Evolutionary conservation across 2,797 vertebrate species (phyloP).

Genomic region (Poecilia picta): DNA sequence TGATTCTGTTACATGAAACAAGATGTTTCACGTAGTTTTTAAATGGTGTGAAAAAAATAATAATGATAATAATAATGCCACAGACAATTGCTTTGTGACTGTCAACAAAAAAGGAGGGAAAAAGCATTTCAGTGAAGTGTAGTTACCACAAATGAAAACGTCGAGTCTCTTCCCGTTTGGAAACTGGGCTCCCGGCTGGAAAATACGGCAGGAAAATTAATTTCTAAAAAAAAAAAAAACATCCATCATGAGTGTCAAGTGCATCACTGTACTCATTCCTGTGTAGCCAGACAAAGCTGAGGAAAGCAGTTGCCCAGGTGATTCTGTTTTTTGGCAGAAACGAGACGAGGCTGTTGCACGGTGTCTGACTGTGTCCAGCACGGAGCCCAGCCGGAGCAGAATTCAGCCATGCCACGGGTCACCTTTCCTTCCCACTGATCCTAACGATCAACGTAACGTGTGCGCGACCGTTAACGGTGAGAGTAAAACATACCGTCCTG

Average conservation of each 20-base stretch:
- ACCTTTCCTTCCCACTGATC: neutral
- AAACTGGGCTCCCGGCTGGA: constrained; percentile 6
- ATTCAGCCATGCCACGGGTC: constrained; percentile 78
- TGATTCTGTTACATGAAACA: neutral
- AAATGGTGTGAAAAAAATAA: neutral
- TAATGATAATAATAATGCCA: neutral
- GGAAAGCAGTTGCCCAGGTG: constrained; percentile 18
- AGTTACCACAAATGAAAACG: constrained; percentile 10
- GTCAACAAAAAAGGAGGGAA: neutral
- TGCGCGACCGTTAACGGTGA: neutral
- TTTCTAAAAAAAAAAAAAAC: neutral
- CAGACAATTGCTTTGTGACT: neutral
- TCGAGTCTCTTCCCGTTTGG: neutral
- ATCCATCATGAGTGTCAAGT: neutral
- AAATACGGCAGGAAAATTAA: neutral
- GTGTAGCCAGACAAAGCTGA: constrained; percentile 26
- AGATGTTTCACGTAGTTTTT: neutral
- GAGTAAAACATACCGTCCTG: constrained; percentile 79
- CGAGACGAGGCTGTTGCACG: constrained; percentile 76
- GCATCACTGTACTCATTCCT: constrained; percentile 59
- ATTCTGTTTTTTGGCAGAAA: constrained; percentile 22
- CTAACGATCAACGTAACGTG: neutral
- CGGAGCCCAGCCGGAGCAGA: constrained; percentile 73
- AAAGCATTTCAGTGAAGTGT: neutral
- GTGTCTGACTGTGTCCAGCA: constrained; percentile 83